These are phyloP conservation scores for Nettapus auritus DNA, from an alignment of 2,113 vertebrate genomes.

Conservation along the genomic window DNA sequence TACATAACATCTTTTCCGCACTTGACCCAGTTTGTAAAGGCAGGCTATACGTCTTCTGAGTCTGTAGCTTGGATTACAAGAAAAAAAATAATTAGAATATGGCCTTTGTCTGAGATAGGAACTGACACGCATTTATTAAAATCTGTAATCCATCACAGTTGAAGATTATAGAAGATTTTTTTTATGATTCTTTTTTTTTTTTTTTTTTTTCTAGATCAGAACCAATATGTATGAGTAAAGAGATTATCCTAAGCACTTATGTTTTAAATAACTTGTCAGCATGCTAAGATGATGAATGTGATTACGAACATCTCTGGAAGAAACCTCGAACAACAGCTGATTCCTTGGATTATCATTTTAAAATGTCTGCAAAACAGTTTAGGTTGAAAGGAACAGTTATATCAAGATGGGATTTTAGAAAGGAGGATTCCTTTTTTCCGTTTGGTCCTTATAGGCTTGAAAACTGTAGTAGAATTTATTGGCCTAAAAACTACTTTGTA, in stretches of 20 bases:
- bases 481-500: not conserved
- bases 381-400: conserved; percentile 30
- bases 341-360: conserved; percentile 60
- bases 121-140: conserved; percentile 71
- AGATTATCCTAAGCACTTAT: conserved; percentile 72
- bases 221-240: conserved; percentile 70
- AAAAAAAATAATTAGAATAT: conserved; percentile 73
- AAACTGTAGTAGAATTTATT: not conserved
- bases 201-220: conserved; percentile 27
- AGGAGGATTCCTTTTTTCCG: not conserved
- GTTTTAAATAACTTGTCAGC: conserved; percentile 70
- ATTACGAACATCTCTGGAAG: conserved; percentile 54
- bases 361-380: conserved; percentile 56
- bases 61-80: conserved; percentile 66
- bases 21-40: conserved; percentile 64
- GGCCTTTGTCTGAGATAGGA: conserved; percentile 64
- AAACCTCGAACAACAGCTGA: conserved; percentile 43
- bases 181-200: conserved; percentile 62
- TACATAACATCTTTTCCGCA: conserved; percentile 46
- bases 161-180: conserved; percentile 69
- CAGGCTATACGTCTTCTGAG: conserved; percentile 35
- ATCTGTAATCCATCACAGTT: conserved; percentile 62
- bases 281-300: conserved; percentile 58
- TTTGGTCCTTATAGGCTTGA: not conserved
- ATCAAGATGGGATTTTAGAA: conserved; percentile 42